Base-by-base conservation (phyloP, 1,140 invertebrate genomes). In the Brachionus calyciflorus region DNA sequence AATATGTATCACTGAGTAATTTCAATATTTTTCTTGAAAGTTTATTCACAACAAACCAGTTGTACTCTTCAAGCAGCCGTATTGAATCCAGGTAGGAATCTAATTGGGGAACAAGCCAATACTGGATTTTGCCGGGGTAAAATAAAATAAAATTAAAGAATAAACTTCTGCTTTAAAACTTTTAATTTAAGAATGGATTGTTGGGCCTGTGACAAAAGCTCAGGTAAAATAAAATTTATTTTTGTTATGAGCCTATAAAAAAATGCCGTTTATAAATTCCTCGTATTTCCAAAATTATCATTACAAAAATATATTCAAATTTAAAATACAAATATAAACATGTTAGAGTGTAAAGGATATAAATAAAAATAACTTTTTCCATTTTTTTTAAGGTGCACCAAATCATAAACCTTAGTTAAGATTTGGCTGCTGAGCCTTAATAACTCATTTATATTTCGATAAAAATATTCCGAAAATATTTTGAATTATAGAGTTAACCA, bases 51-150 rank as follows among this genome's bases (percentile, higher is more conserved):
- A 24, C 7, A n/a, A 26, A 44, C 26, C 5, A 21, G 37, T 1
- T 65, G 60, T 44, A 24, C 60, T 21, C 9, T 73, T 12, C 19
- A 51, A 14, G 30, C 44, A 14, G 69, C 69, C 17, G 41, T 73
- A 9, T 19, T 73, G 37, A 73, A 73, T 28, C 28, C 19, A 9
- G 69, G 69, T 12, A 19, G 46, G 12, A 51, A 49, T 51, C 28
- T 51, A 4, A 73, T 73, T n/a, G 44, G 44, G 1, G 46, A 73
- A 14, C 69, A 73, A 41, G 49, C 51, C 46, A 73, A 37, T 33
- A 55, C 69, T 12, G 69, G 69, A 30, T 73, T 73, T 55, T 73
- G 69, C 17, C 24, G 48, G 44, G 60, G 60, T 65, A 65, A n/a
- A n/a, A n/a, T n/a, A n/a, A n/a, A n/a, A n/a, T n/a, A n/a, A n/a